Evolutionary conservation across 1,140 invertebrate genomes (phyloP), one percentile per base, ranked within the genome.

Genomic region (Dreissena polymorpha): DNA sequence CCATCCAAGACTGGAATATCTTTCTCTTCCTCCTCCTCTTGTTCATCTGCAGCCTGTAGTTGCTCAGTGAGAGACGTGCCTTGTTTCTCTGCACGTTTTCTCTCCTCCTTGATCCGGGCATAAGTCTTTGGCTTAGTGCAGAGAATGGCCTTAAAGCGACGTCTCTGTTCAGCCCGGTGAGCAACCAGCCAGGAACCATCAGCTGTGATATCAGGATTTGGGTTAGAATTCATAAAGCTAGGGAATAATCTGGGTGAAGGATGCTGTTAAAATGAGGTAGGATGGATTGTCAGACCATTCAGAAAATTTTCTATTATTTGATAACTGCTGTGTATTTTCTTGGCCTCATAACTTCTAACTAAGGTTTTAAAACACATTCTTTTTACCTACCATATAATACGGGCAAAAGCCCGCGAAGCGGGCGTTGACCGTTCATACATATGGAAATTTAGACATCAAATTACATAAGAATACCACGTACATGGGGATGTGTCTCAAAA

Each of bases 121-220:
- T 91, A 93, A 51, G 91, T 92, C 50, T 88, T 81, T 39, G 91
- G 92, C 80, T 91, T 91, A 10, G 90, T 81, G 80, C 91, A 93
- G 2, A 93, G 79, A 6, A 93, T 88, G 27, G 92, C 91, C 76
- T 92, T 92, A 76, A 93, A 92, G 25, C 91, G 79, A 8, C 88
- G 69, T 49, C 91, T 85, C 78, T 93, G 91, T 74, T 93, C 92
- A 13, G 89, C 90, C 78, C 88, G 84, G 49, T 91, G 89, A 29
- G 89, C 90, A 25, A 90, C 86, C n/a, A 91, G 73, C 92, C 92
- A 93, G 29, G 91, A 90, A 50, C 92, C 92, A 85, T 86, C 88
- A 57, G 64, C 91, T 91, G 69, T 39, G 7, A 51, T 71, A 53
- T 71, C 10, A 27, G 70, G 13, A 65, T 0, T 50, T 63, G 69